Conservation (phyloP, 1,140 invertebrate genomes). For the Agrypnia vestita region DNA sequence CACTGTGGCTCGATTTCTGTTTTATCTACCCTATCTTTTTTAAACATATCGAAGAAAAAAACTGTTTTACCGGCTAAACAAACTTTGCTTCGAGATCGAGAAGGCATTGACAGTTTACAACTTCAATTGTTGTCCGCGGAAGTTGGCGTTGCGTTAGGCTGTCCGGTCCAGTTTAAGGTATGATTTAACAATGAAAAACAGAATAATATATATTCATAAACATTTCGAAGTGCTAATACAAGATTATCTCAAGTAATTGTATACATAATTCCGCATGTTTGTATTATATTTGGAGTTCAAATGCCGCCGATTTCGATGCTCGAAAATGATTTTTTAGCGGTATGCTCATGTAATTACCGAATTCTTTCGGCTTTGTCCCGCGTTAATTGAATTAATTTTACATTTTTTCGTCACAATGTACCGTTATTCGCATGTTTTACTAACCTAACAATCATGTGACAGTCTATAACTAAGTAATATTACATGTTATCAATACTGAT, state of each 20-base stretch:
- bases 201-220: background rate
- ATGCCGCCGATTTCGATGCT: background rate
- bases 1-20: no score
- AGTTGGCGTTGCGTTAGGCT: slow-evolving; percentile 17
- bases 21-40: background rate
- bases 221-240: background rate
- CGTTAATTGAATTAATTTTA: slow-evolving; percentile 23
- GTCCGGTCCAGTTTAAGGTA: background rate
- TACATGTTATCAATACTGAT: no score
- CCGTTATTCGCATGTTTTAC: background rate
- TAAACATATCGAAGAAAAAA: background rate
- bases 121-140: background rate
- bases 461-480: background rate
- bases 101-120: slow-evolving; percentile 45
- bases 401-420: slow-evolving; percentile 25
- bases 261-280: background rate
- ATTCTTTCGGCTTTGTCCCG: slow-evolving; percentile 27
- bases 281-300: background rate
- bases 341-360: slow-evolving; percentile 19
- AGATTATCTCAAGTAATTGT: background rate
- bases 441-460: background rate
- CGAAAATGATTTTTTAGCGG: slow-evolving; percentile 21
- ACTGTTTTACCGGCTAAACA: slow-evolving; percentile 24
- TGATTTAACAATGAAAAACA: slow-evolving; percentile 18
- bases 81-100: slow-evolving; percentile 31